Conservation (phyloP, 1,140 invertebrate genomes). For the Delia radicum region DNA sequence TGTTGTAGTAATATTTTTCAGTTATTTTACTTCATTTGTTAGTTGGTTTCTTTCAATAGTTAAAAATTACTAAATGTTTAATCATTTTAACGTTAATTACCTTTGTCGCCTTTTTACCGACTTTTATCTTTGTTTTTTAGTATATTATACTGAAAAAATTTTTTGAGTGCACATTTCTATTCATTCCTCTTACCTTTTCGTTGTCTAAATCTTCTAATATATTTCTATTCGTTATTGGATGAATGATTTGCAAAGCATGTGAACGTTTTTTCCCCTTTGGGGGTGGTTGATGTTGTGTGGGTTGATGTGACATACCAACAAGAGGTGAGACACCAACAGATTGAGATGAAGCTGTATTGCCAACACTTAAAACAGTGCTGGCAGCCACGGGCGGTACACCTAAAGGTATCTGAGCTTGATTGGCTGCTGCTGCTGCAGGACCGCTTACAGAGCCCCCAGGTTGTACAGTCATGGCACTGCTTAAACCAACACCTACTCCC, state of each 20-base stretch:
- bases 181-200: constrained; percentile 42
- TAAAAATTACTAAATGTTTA: too few species aligned
- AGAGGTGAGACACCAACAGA: constrained; percentile 39
- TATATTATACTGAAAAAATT: too few species aligned
- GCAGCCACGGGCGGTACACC: constrained; percentile 34
- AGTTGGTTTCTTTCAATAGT: too few species aligned
- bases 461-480: background rate
- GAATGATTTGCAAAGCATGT: constrained; percentile 47
- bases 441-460: background rate
- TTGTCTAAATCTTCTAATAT: constrained; percentile 46
- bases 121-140: too few species aligned
- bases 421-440: background rate
- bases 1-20: too few species aligned
- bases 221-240: constrained; percentile 48
- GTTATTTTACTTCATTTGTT: too few species aligned
- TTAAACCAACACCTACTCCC: background rate
- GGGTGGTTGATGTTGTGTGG: constrained; percentile 35
- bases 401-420: background rate
- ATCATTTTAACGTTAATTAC: too few species aligned
- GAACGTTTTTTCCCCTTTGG: constrained; percentile 34
- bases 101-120: too few species aligned
- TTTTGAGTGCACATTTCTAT: too few species aligned
- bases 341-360: constrained; percentile 41
- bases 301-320: constrained; percentile 36
- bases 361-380: constrained; percentile 41